Evolutionary conservation across 1,140 invertebrate species (phyloP), one percentile per base, ranked within the genome.

Genomic region (Episyrphus balteatus): DNA sequence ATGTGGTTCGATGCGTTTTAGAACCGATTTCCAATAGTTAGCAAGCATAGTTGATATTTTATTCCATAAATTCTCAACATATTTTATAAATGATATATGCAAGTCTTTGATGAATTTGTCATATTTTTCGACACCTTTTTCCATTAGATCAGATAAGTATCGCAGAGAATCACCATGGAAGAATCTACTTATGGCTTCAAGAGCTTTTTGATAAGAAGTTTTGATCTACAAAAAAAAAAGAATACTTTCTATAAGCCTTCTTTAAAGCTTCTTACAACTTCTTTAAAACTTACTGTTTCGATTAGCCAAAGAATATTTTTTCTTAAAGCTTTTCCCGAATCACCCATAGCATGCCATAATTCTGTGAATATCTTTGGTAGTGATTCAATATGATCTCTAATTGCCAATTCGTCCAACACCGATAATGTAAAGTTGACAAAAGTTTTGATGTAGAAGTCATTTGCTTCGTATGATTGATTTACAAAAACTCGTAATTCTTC

Each of bases 381-480:
- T 2, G 81, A 81, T 52, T 85, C 77, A 50, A 88, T 79, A 59
- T 86, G 83, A 56, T 81, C 80, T 38, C 80, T 73, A n/a, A 89
- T 74, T 1, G 86, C 79, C 48, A 88, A 71, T 58, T 90, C 83
- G 50, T 89, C 84, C 12, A 85, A 70, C 1, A 86, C 70, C 18
- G 80, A 79, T 37, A 81, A 65, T 1, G 77, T 77, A 19, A 84
- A 76, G 32, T 75, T 76, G 0, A 83, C 77, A 2, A 88, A 76
- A 59, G 88, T 81, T 62, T 83, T 82, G 2, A 88, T 76, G 49
- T 88, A 88, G 61, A 90, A 90, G 44, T 89, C 86, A 55, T 91
- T 89, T 1, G 77, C 75, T 41, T 83, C 73, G 51, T 88, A 88
- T 0, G 86, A 86, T 26, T 81, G 70, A 56, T 88, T 85, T 1